phyloP scores from a whole-genome alignment of 2,888 invertebrate species.

The Plagodis pulveraria region DNA sequence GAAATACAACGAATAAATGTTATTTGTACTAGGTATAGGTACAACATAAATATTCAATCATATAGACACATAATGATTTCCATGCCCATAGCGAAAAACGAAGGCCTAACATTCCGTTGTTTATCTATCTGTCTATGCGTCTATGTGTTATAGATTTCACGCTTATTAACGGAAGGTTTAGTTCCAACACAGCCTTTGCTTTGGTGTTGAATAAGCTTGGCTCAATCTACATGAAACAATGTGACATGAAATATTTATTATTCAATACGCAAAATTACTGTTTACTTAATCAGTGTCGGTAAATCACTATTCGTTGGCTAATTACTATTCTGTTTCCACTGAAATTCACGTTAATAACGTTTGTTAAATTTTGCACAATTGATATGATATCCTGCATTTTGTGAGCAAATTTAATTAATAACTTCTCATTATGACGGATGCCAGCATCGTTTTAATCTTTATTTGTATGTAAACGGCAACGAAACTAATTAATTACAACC shows the following conservation, averaged over 20 bases:
- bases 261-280: background rate
- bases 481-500: slow-evolving; percentile 2
- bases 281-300: slow-evolving; percentile 9
- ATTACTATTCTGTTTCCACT: slow-evolving; percentile 11
- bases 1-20: slow-evolving; percentile 6
- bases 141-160: too few relatives aligned
- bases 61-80: too few relatives aligned
- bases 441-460: background rate
- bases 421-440: slow-evolving; percentile 4
- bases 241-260: too few relatives aligned
- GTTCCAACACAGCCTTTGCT: too few relatives aligned
- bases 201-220: too few relatives aligned
- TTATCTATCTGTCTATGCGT: too few relatives aligned
- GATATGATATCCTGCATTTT: slow-evolving; percentile 7
- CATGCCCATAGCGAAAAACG: too few relatives aligned
- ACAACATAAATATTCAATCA: too few relatives aligned
- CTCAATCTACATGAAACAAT: too few relatives aligned
- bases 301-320: slow-evolving; percentile 5
- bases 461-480: slow-evolving; percentile 1
- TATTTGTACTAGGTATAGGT: too few relatives aligned
- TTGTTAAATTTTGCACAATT: slow-evolving; percentile 6
- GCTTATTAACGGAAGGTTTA: too few relatives aligned
- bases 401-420: slow-evolving; percentile 12
- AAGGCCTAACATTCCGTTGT: too few relatives aligned
- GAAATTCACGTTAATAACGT: slow-evolving; percentile 10